Evolutionary conservation across 2,888 invertebrate species (phyloP).

Genomic region (Chrysomela aeneicollis): DNA sequence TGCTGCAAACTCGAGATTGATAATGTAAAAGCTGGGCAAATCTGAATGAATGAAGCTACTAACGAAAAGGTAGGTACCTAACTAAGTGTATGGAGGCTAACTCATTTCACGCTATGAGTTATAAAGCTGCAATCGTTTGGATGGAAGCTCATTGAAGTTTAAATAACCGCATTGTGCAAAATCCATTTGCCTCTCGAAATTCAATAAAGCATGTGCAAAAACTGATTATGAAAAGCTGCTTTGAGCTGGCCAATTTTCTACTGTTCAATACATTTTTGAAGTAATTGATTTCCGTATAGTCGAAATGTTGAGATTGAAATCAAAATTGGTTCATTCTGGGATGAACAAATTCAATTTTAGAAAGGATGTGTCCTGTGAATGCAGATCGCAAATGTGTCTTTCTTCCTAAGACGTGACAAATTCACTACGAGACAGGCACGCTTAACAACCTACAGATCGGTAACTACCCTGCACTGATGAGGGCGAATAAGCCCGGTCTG

Average conservation of each 20-base stretch:
- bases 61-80: not conserved
- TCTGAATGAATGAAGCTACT: slow-evolving; percentile 1
- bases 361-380: too few species aligned
- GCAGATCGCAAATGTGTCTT: too few species aligned
- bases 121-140: not conserved
- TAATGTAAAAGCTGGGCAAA: not conserved
- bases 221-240: not conserved
- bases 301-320: too few species aligned
- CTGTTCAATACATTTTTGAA: not conserved
- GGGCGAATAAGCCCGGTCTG: too few species aligned
- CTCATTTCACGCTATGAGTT: not conserved
- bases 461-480: too few species aligned
- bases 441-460: too few species aligned
- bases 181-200: not conserved
- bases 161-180: not conserved
- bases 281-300: too few species aligned
- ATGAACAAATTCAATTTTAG: too few species aligned
- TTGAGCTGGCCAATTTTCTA: not conserved
- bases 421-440: too few species aligned
- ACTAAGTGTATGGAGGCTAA: not conserved
- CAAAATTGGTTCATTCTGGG: too few species aligned
- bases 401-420: too few species aligned
- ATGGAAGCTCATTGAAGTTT: not conserved
- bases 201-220: not conserved
- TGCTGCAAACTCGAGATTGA: not conserved